phyloP scores from a whole-genome alignment of 2,888 invertebrate species.

The Tuta absoluta region DNA sequence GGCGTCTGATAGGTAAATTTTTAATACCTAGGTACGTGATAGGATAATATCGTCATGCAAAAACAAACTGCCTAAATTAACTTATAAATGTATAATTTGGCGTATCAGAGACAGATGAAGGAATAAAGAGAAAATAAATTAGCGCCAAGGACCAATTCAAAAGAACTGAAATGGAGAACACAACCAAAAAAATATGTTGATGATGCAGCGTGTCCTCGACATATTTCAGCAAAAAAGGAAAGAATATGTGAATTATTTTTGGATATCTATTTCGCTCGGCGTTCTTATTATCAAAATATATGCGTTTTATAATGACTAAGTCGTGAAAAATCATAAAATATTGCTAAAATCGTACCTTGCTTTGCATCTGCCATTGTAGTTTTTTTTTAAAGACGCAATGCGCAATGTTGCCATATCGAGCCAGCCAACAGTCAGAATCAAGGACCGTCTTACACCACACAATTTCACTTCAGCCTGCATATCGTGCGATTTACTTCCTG shows the following conservation, averaged over 20 bases:
- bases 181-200: slow-evolving; percentile 53
- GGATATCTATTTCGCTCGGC: background rate
- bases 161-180: slow-evolving; percentile 22
- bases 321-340: slow-evolving; percentile 21
- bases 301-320: background rate
- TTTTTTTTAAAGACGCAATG: slow-evolving; percentile 40
- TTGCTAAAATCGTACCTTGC: slow-evolving; percentile 63
- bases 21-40: too few species aligned
- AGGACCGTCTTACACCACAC: too few species aligned
- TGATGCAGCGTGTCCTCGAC: slow-evolving; percentile 53
- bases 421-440: background rate
- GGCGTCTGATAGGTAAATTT: too few species aligned
- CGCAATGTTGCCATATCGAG: slow-evolving; percentile 22
- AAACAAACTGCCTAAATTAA: too few species aligned
- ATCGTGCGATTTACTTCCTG: too few species aligned
- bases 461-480: too few species aligned
- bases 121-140: background rate
- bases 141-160: background rate
- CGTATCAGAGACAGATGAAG: background rate
- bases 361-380: slow-evolving; percentile 78
- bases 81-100: background rate
- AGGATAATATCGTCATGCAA: too few species aligned
- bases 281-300: background rate
- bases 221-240: background rate
- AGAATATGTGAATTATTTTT: background rate